These are phyloP conservation scores for Chelonus insularis DNA, from an alignment of 1,140 invertebrate species.

Conservation along the genomic window DNA sequence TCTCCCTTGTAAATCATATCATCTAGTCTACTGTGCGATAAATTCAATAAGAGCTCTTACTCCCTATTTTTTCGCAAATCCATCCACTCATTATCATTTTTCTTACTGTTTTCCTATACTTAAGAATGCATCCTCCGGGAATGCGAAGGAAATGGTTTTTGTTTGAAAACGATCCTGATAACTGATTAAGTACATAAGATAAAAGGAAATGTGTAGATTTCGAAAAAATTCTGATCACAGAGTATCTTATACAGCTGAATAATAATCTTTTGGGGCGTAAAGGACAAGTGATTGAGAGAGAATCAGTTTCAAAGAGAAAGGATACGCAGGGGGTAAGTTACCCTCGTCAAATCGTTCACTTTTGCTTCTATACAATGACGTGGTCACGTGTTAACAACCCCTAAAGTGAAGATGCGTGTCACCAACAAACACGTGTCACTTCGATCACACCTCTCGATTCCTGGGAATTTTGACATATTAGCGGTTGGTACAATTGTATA, in stretches of 20 bases:
- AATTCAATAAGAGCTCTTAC: constrained; percentile 14
- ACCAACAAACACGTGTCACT: constrained; percentile 38
- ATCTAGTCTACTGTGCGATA: constrained; percentile 11
- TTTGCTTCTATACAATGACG: constrained; percentile 37
- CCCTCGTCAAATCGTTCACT: constrained; percentile 33
- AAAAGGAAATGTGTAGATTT: too few relatives aligned
- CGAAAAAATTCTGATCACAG: too few relatives aligned
- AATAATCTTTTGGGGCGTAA: neutral
- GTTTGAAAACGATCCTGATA: too few relatives aligned
- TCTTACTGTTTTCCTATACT: too few relatives aligned
- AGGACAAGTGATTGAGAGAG: neutral
- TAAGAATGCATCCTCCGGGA: too few relatives aligned
- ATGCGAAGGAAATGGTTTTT: too few relatives aligned
- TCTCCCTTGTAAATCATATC: constrained; percentile 29
- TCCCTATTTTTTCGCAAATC: constrained; percentile 7
- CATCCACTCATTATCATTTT: neutral
- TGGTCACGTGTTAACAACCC: constrained; percentile 42
- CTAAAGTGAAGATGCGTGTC: constrained; percentile 32
- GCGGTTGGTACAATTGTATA: neutral
- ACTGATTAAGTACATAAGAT: too few relatives aligned
- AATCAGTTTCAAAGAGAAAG: too few relatives aligned
- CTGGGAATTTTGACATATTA: constrained; percentile 31
- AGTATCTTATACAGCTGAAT: too few relatives aligned
- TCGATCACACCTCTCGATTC: constrained; percentile 37
- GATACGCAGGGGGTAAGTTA: neutral